phyloP scores from a whole-genome alignment of 2,113 vertebrate species.

The Ascaphus truei region DNA sequence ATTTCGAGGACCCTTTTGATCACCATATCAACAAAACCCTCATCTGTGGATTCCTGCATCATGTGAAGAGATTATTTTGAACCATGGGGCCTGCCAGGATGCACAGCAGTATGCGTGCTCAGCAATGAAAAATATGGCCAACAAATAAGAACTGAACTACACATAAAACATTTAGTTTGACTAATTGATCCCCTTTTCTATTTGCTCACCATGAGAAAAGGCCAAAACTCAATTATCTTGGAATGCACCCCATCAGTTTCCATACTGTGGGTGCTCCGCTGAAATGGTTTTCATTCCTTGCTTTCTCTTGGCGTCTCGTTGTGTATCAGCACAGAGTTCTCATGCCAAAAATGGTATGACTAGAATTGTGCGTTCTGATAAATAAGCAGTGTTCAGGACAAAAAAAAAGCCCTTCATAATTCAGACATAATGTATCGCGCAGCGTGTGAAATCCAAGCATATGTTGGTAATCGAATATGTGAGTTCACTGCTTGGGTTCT shows the following conservation, averaged over 20 bases:
- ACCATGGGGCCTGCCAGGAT: too few species aligned
- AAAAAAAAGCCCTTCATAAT: not conserved
- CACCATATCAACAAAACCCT: too few species aligned
- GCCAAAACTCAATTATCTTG: too few species aligned
- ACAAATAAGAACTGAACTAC: too few species aligned
- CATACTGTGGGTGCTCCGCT: not conserved
- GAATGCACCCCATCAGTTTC: not conserved
- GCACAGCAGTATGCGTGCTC: too few species aligned
- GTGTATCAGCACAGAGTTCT: constrained; percentile 1
- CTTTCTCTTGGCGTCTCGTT: not conserved
- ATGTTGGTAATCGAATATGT: constrained; percentile 21
- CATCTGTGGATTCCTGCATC: too few species aligned
- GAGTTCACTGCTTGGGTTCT: constrained; percentile 6
- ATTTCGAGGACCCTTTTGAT: too few species aligned
- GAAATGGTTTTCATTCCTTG: constrained; percentile 6
- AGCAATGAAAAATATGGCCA: too few species aligned
- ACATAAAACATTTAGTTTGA: too few species aligned
- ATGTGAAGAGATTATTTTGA: too few species aligned
- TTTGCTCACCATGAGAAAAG: too few species aligned
- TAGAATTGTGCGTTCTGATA: not conserved
- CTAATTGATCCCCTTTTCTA: too few species aligned
- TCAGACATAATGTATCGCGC: not conserved
- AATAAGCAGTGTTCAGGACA: not conserved
- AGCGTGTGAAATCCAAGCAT: constrained; percentile 23
- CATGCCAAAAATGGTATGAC: not conserved